phyloP scores from a whole-genome alignment of 2,888 invertebrate genomes.

The Pseudanteris insignis region DNA sequence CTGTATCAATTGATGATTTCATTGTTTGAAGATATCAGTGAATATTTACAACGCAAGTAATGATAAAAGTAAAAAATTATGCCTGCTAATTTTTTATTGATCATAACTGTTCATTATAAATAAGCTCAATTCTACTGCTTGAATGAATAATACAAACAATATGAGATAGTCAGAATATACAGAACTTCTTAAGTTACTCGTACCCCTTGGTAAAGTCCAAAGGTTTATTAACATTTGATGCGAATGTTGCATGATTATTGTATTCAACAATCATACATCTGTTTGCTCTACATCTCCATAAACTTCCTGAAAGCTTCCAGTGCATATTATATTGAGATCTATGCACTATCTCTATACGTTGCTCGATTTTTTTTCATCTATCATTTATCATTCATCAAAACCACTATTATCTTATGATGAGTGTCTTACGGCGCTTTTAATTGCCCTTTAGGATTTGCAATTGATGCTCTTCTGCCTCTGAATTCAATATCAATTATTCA shows the following conservation, averaged over 20 bases:
- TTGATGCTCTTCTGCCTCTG: constrained; percentile 1
- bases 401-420: constrained; percentile 29
- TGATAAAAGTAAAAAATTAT: too few species aligned
- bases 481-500: constrained; percentile 10
- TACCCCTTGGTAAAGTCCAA: constrained; percentile 20
- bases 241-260: constrained; percentile 28
- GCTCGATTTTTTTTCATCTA: constrained; percentile 21
- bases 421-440: constrained; percentile 12
- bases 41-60: too few species aligned
- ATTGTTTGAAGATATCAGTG: too few species aligned
- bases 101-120: constrained; percentile 11
- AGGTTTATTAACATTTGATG: constrained; percentile 35
- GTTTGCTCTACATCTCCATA: constrained; percentile 25
- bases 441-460: constrained; percentile 3
- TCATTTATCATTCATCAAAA: constrained; percentile 6
- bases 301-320: constrained; percentile 28
- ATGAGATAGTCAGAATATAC: constrained; percentile 17
- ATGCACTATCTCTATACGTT: constrained; percentile 8
- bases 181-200: constrained; percentile 30
- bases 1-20: too few species aligned
- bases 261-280: constrained; percentile 23
- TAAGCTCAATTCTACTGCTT: constrained; percentile 15
- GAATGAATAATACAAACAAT: constrained; percentile 32
- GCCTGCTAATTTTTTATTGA: constrained; percentile 26
- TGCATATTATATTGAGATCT: constrained; percentile 20